A percentile compares a stretch with the other conserved stretches of the same genome.
Conservation (phyloP, 2,888 invertebrate species). For the Epinotia bilunana region DNA sequence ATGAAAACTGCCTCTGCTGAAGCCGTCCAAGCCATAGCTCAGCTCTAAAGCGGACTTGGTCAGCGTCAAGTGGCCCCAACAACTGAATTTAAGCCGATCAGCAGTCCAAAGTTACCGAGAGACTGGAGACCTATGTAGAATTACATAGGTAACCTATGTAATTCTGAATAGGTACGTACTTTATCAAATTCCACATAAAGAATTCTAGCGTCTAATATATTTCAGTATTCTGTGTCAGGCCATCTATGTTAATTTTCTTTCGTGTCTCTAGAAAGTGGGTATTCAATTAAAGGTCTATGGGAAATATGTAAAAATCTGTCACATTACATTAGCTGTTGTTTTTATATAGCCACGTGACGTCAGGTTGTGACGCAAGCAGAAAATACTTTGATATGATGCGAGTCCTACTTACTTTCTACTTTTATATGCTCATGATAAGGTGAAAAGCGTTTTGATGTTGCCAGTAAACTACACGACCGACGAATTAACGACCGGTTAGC, state of each 20-base stretch:
- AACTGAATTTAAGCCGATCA: too few species aligned
- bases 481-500: too few species aligned
- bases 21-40: too few species aligned
- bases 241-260: conserved; percentile 14
- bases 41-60: too few species aligned
- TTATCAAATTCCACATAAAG: not conserved
- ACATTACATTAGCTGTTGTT: conserved; percentile 25
- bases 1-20: too few species aligned
- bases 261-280: conserved; percentile 16
- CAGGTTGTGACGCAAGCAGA: conserved; percentile 32
- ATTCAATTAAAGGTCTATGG: conserved; percentile 17
- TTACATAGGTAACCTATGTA: too few species aligned
- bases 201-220: not conserved
- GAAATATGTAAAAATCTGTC: conserved; percentile 38
- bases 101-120: too few species aligned
- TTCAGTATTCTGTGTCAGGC: not conserved
- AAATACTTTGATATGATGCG: conserved; percentile 3
- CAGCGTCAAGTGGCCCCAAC: too few species aligned
- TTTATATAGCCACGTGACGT: conserved; percentile 29
- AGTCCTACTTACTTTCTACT: conserved; percentile 10
- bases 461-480: not conserved
- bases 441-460: too few species aligned
- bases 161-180: not conserved
- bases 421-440: too few species aligned
- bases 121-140: too few species aligned